Evolutionary conservation across 2,888 invertebrate species (phyloP).

Genomic region (Therioaphis trifolii): DNA sequence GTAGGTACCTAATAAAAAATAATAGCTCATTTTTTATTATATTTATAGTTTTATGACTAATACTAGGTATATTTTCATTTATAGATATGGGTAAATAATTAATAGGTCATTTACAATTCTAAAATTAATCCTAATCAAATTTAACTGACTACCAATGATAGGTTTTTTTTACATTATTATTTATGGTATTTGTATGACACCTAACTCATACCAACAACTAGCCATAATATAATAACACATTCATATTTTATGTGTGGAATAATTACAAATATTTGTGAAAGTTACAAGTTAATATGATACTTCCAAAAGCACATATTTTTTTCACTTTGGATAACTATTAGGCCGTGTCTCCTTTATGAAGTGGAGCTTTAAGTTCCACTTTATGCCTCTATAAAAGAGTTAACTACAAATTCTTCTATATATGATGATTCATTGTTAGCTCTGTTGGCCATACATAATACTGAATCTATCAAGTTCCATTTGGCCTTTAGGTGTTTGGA

Average conservation of each 20-base stretch:
- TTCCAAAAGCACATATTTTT: too few relatives aligned
- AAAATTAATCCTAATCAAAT: too few relatives aligned
- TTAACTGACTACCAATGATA: too few relatives aligned
- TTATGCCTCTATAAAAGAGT: background rate
- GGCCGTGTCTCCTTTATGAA: background rate
- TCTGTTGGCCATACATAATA: background rate
- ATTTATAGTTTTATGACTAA: too few relatives aligned
- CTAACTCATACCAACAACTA: background rate
- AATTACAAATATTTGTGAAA: background rate
- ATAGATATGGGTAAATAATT: too few relatives aligned
- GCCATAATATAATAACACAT: background rate
- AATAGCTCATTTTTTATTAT: too few relatives aligned
- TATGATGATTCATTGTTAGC: background rate
- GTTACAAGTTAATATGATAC: background rate
- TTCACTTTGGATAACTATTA: background rate
- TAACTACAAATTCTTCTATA: background rate
- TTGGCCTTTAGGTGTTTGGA: background rate
- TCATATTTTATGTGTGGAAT: background rate
- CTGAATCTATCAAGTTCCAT: background rate
- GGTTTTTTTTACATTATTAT: too few relatives aligned
- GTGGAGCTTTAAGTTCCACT: too few relatives aligned
- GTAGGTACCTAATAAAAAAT: too few relatives aligned
- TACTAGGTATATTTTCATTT: too few relatives aligned
- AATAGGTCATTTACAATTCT: too few relatives aligned
- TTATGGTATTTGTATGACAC: background rate